Conservation (phyloP, 2,888 invertebrate genomes). For the Dolichomitus sp. region DNA sequence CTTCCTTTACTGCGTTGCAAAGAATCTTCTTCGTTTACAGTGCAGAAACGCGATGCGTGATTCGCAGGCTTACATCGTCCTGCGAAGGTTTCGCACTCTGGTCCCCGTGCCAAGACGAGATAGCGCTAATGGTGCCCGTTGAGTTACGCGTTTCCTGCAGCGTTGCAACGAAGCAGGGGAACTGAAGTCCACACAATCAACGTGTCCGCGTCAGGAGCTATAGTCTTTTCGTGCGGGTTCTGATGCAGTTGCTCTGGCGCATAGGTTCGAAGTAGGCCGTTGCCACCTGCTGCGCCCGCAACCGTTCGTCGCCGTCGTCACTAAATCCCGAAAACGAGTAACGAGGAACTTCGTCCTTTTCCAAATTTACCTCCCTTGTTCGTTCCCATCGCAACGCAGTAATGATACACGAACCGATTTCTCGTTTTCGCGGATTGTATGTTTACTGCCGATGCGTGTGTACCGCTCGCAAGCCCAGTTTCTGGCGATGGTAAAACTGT, state of each 20-base stretch:
- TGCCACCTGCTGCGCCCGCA: conserved; percentile 80
- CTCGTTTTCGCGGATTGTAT: conserved; percentile 48
- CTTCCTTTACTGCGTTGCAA: not conserved
- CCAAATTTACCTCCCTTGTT: not conserved
- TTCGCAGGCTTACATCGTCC: conserved; percentile 72
- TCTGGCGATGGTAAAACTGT: not conserved
- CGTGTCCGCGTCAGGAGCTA: conserved; percentile 18
- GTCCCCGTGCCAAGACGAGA: conserved; percentile 72
- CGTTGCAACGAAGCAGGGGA: conserved; percentile 34
- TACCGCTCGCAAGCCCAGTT: not conserved
- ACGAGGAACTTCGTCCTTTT: conserved; percentile 50
- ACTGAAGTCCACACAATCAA: conserved; percentile 44
- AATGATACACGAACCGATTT: conserved; percentile 42
- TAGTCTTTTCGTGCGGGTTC: conserved; percentile 37
- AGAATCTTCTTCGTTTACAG: conserved; percentile 12
- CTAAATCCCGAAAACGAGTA: conserved; percentile 72
- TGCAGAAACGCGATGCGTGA: conserved; percentile 65
- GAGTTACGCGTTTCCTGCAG: conserved; percentile 78
- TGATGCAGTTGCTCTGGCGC: conserved; percentile 16
- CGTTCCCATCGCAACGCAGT: not conserved
- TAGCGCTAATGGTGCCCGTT: conserved; percentile 81
- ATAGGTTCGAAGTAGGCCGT: conserved; percentile 51
- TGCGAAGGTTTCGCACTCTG: conserved; percentile 59
- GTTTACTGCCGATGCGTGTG: conserved; percentile 38
- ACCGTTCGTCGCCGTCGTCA: conserved; percentile 28